phyloP scores from a whole-genome alignment of 2,113 vertebrate species.

The Ancistrus triradiatus region DNA sequence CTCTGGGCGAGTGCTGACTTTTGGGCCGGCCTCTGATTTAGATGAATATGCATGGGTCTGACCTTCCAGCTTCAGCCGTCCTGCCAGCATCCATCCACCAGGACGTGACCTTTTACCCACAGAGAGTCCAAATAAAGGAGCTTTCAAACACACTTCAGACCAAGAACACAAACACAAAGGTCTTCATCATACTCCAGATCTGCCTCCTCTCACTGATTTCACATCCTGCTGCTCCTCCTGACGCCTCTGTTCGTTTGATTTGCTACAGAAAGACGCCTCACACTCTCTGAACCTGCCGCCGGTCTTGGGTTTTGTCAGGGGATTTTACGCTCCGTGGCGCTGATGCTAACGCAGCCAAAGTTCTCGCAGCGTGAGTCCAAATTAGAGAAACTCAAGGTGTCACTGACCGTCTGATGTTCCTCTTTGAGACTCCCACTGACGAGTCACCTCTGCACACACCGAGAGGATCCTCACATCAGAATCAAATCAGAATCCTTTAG shows the following conservation, averaged over 20 bases:
- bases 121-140: constrained; percentile 14
- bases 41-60: constrained; percentile 33
- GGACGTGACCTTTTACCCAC: constrained; percentile 20
- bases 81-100: constrained; percentile 1
- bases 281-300: constrained; percentile 2
- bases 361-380: constrained; percentile 11
- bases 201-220: background rate
- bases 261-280: constrained; percentile 8
- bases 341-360: constrained; percentile 35
- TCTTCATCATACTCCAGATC: background rate
- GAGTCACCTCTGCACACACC: constrained; percentile 4
- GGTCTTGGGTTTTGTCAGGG: constrained; percentile 1
- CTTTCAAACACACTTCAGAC: background rate
- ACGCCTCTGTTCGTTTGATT: background rate
- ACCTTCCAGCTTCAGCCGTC: constrained; percentile 18
- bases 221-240: background rate
- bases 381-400: constrained; percentile 24
- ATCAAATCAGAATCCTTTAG: constrained; percentile 11
- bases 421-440: too few relatives aligned
- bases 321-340: constrained; percentile 23
- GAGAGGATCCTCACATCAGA: too few relatives aligned
- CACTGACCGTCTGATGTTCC: constrained; percentile 2
- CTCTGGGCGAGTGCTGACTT: constrained; percentile 23
- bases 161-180: constrained; percentile 6
- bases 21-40: constrained; percentile 21